phyloP scores from a whole-genome alignment of 2,113 vertebrate species.

The Daboia siamensis region DNA sequence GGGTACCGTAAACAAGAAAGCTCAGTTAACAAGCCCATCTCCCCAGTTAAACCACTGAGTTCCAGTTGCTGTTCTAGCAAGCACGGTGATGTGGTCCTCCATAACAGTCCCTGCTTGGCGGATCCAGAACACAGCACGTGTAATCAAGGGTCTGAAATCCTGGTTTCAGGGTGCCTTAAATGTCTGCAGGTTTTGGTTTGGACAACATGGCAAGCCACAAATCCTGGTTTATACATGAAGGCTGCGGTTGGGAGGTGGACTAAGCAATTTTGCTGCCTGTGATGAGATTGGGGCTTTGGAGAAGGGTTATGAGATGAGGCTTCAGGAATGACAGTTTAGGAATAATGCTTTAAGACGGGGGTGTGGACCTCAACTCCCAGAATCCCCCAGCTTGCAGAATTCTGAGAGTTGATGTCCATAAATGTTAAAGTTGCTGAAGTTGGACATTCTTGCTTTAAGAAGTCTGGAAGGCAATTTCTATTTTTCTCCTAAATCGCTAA shows the following conservation, averaged over 20 bases:
- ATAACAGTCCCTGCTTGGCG: not conserved
- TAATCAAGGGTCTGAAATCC: not conserved
- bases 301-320: not conserved
- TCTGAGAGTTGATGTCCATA: not conserved
- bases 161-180: not conserved
- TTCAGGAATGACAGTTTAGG: not conserved
- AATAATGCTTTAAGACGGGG: not conserved
- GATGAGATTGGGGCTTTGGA: not conserved
- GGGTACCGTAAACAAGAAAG: not conserved
- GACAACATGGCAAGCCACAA: not conserved
- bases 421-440: not conserved
- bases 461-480: not conserved
- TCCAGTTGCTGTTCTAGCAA: not conserved
- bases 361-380: not conserved
- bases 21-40: not conserved
- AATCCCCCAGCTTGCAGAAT: not conserved
- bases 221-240: not conserved
- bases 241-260: not conserved
- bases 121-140: not conserved
- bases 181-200: not conserved
- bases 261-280: not conserved
- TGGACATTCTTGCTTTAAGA: not conserved
- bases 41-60: accelerated
- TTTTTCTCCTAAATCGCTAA: not conserved
- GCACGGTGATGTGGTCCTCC: not conserved